Evolutionary conservation across 1,140 invertebrate species (phyloP).

Genomic region (Bombus sibiricus): DNA sequence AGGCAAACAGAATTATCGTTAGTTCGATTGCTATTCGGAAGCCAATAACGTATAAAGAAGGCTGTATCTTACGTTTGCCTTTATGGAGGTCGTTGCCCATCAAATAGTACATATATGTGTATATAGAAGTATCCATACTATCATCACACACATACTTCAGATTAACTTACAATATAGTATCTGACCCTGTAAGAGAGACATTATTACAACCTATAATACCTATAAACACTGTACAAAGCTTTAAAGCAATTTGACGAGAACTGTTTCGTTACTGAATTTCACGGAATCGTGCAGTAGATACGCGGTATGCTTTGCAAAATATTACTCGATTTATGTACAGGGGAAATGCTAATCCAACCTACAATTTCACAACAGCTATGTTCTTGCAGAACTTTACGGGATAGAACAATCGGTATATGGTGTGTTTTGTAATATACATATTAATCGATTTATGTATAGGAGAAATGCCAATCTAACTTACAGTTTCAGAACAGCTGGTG

Average conservation of each 20-base stretch:
- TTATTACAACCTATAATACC: background rate
- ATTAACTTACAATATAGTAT: background rate
- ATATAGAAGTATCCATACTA: background rate
- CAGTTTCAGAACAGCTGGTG: background rate
- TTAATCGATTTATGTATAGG: background rate
- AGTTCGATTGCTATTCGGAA: slow-evolving; percentile 32
- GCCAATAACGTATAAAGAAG: background rate
- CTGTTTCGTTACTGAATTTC: background rate
- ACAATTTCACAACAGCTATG: background rate
- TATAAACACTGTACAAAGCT: background rate
- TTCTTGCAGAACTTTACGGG: background rate
- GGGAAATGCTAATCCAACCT: background rate
- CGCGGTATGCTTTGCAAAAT: background rate
- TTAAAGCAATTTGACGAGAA: background rate
- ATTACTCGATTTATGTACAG: background rate
- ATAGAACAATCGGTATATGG: background rate
- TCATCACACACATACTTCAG: background rate
- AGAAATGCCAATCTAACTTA: background rate
- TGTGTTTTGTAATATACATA: background rate
- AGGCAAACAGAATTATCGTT: slow-evolving; percentile 64
- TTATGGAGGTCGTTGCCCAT: background rate
- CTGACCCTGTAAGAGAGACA: background rate
- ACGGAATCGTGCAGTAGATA: background rate
- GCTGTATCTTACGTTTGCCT: background rate
- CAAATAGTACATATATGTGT: too few relatives aligned